Percentiles rank a stretch among this genome's conserved stretches.
phyloP scores from a whole-genome alignment of 35 echinoderm and acorn worm species.

The Eucidaris tribuloides region DNA sequence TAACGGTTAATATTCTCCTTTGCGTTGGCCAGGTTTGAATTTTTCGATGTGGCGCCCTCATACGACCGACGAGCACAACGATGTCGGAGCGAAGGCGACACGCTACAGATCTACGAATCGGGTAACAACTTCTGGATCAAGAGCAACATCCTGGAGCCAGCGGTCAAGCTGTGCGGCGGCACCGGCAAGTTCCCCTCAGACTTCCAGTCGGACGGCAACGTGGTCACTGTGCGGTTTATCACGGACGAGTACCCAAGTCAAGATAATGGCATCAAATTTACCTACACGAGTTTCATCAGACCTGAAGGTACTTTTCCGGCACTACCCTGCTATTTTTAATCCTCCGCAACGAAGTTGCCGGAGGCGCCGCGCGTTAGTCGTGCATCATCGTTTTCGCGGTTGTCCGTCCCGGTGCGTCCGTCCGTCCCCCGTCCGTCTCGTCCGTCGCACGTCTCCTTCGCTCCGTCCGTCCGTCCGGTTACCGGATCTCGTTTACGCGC shows the following conservation, averaged over 20 bases:
- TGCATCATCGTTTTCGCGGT: too few species aligned
- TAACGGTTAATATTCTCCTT: too few species aligned
- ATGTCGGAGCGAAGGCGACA: constrained; percentile 53
- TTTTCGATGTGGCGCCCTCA: constrained; percentile 48
- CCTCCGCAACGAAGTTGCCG: too few species aligned
- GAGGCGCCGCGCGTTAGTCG: too few species aligned
- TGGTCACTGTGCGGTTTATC: constrained; percentile 71
- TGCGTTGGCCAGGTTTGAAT: constrained; percentile 53
- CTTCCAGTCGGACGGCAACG: constrained; percentile 73
- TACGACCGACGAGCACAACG: constrained; percentile 26
- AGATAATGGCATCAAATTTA: constrained; percentile 82
- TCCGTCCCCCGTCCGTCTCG: too few species aligned
- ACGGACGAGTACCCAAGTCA: constrained; percentile 46
- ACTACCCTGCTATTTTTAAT: too few species aligned
- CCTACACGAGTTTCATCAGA: constrained; percentile 64
- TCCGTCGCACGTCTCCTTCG: too few species aligned
- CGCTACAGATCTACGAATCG: constrained; percentile 75
- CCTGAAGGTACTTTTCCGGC: constrained; percentile 79
- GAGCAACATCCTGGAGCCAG: constrained; percentile 53
- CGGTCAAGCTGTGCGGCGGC: constrained; percentile 76
- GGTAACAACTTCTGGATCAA: constrained; percentile 43
- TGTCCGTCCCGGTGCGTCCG: too few species aligned
- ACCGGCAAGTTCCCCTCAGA: constrained; percentile 88
- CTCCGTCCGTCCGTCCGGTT: too few species aligned
- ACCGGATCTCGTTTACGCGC: too few species aligned